Evolutionary conservation across 92 coral and sea anemone genomes (phyloP), one percentile per base, ranked within the genome.

Genomic region (Palythoa grandiflora): DNA sequence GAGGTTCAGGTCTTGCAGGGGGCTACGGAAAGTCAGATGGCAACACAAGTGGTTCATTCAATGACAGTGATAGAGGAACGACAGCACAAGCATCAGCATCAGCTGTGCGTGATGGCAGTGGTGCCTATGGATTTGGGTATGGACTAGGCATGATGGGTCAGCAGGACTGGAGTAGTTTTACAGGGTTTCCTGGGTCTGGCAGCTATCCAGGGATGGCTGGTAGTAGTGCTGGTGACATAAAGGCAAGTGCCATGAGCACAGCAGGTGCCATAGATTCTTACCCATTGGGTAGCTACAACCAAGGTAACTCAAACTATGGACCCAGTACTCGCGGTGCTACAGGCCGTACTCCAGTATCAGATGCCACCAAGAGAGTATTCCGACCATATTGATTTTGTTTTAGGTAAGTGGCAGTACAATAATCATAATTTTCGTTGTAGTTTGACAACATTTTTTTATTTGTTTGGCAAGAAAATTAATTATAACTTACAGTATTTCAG

Each of bases 291-390:
- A 91, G 63, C 91, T 94, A 94, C 88, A 87, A 66, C 68, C 95
- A 93, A 79, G 86, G 91, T 84, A 91, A 59, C 83, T 93, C 98
- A 5, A 77, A 63, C 75, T 94, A 88, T 91, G 98, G 98, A 28
- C 98, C 98, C 20, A 51, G 75, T 10, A 80, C 65, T 39, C 78
- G 93, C n/a, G 80, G 48, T 65, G 89, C 80, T 50, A 39, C 88
- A 2, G 20, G 75, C 17, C 80, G 70, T 39, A 8, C 77, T 47
- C 0, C 80, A 13, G n/a, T 78, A 11, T 66, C 74, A 36, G 85
- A 50, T 52, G 50, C 71, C 17, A 48, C 59, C 36, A 78, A 72
- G 52, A 73, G 90, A 50, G 83, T 81, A 28, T 90, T 86, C 90
- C 73, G 90, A 10, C 93, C 93, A 37, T 90, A 90, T 71, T 90